Evolutionary conservation across 2,888 invertebrate species (phyloP), one percentile per base, ranked within the genome.

Genomic region (Copidosoma aretas): DNA sequence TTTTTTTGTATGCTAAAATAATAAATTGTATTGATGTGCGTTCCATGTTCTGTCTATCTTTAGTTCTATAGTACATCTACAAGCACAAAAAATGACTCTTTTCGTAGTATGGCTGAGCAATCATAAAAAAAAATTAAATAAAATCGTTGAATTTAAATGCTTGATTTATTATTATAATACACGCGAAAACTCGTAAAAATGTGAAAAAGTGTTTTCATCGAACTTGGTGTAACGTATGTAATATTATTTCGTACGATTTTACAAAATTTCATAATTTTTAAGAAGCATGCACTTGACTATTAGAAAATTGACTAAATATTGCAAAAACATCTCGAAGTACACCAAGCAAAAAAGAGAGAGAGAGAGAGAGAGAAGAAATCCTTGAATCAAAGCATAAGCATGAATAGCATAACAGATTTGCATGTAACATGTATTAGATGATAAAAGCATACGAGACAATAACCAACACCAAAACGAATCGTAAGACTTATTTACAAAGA

Each of bases 1-100:
- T 17, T 39, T 25, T 52, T 43, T 54, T 53, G 25, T 54, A n/a
- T n/a, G n/a, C n/a, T n/a, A 46, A 54, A 54, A 14, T 39, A 62
- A 21, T 21, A 54, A 60, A 32, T 5, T 32, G 32, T 32, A 8
- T 32, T 8, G 8, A 8, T 32, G 32, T 32, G 32, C 32, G 32
- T 32, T 32, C 32, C 8, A 32, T 32, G 32, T 32, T 32, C 32
- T 32, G 8, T 32, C 32, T 32, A 32, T 32, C 4, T n/a, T n/a
- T 32, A 32, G 32, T 32, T 59, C 60, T 57, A 21, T 56, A 51
- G 66, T 69, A 64, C 51, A 54, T 67, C 71, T 71, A 71, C 61
- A 66, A 61, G 67, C 58, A 69, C 68, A 64, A 58, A 69, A 68
- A 32, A 32, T 32, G 32, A 5, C 8, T 32, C 8, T 32, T 32